These are phyloP conservation scores for Lagopus leucura DNA, from an alignment of 2,113 vertebrate genomes.

Conservation along the genomic window DNA sequence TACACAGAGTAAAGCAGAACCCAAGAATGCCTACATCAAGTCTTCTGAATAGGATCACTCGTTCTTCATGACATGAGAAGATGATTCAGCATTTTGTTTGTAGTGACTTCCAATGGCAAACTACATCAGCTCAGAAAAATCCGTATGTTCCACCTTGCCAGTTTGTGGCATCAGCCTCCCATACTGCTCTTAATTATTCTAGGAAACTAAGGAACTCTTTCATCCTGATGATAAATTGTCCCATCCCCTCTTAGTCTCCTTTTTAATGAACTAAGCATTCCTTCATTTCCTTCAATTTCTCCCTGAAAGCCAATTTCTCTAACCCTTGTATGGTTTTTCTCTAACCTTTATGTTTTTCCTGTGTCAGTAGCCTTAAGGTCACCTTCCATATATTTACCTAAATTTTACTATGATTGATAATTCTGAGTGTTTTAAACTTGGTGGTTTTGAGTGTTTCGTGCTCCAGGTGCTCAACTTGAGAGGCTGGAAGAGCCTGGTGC, in stretches of 20 bases:
- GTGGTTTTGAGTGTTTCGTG: not conserved
- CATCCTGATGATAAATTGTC: not conserved
- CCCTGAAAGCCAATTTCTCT: not conserved
- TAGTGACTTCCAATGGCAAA: not conserved
- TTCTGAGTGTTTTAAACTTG: not conserved
- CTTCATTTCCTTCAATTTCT: not conserved
- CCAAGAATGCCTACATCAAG: not conserved
- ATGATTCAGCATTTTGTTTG: not conserved
- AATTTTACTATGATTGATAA: not conserved
- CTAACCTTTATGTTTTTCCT: not conserved
- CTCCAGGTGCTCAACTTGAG: not conserved
- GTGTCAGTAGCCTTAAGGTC: not conserved
- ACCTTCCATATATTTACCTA: not conserved
- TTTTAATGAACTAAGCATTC: not conserved
- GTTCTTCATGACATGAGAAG: accelerated
- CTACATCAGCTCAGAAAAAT: not conserved
- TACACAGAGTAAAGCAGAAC: not conserved
- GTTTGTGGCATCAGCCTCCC: not conserved
- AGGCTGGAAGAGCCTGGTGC: not conserved
- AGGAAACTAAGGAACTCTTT: not conserved
- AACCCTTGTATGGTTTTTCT: not conserved
- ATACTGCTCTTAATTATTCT: not conserved
- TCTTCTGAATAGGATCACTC: not conserved
- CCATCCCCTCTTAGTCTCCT: not conserved
- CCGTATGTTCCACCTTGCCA: not conserved